Evolutionary conservation across 2,113 vertebrate genomes (phyloP), one percentile per base, ranked within the genome.

Genomic region (Labeo catla): DNA sequence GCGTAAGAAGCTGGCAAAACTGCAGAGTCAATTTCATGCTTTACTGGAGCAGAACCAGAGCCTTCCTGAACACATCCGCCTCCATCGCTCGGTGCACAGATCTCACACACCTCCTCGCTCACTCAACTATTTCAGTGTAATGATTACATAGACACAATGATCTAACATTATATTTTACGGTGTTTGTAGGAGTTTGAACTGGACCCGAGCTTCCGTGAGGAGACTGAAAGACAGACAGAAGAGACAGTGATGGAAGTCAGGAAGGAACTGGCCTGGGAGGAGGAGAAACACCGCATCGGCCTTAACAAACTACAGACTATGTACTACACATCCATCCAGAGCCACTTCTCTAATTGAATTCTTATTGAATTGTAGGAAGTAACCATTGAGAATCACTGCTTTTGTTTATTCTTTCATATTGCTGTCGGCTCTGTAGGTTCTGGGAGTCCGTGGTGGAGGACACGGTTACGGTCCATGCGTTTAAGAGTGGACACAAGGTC

Each of bases 231-330:
- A 66, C 89, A 90, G 90, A 97, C 89, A 49, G 92, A 87, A 28
- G 86, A 93, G 77, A 93, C 73, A 83, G 93, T 97, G 77, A 93
- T 90, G 23, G 90, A 94, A 78, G 93, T 96, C 87, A 92, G 94
- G 91, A 95, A 92, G 66, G 94, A 98, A 87, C 89, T 97, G 91
- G 94, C 91, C 76, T 97, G 97, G 98, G 96, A 98, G 89, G 92
- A 91, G 10, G 96, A 98, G 92, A 96, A 93, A 84, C 74, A 93
- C 83, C 88, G 84, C 1, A 86, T 95, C 54, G 95, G 94, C 49
- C 93, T 98, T 50, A 91, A 86, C 88, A 99, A 98, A 86, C 88
- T 99, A n/a, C 94, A 89, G 91, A 91, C 76, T 52, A 87, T 81
- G 66, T 72, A 81, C 61, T 28, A 28, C 28, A 28, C 28, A 28